phyloP scores from a whole-genome alignment of 2,797 vertebrate genomes.

The Hemitrygon akajei region DNA sequence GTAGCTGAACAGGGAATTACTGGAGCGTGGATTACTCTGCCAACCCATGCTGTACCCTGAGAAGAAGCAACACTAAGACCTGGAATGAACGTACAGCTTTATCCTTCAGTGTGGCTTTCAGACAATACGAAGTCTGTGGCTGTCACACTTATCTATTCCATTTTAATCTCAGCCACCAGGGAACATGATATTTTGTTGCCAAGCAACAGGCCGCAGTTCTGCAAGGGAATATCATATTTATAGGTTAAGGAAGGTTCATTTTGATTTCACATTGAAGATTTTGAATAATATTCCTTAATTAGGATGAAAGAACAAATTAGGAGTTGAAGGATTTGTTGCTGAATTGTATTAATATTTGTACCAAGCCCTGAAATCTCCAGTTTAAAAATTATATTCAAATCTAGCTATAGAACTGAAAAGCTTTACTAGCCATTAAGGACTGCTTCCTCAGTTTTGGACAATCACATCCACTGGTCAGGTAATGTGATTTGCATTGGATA shows the following conservation, averaged over 20 bases:
- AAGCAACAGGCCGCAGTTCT: slow-evolving; percentile 3
- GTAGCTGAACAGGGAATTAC: neutral
- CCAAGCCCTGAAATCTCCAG: neutral
- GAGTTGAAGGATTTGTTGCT: slow-evolving; percentile 7
- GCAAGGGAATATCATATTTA: slow-evolving; percentile 30
- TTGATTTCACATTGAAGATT: slow-evolving; percentile 23
- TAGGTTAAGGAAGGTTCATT: slow-evolving; percentile 26
- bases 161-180: slow-evolving; percentile 36
- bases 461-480: neutral
- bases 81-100: neutral
- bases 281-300: slow-evolving; percentile 16
- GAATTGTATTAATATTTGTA: slow-evolving; percentile 18
- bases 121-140: slow-evolving; percentile 28
- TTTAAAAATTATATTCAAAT: neutral
- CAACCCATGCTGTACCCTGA: neutral
- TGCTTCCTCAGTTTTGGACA: neutral
- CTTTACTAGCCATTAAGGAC: neutral
- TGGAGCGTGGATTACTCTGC: neutral
- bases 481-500: neutral
- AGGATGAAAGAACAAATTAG: slow-evolving; percentile 16
- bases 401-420: neutral
- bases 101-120: neutral
- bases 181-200: slow-evolving; percentile 34
- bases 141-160: slow-evolving; percentile 21
- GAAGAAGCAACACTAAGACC: neutral